Percentiles rank a stretch among this genome's conserved stretches.
These are phyloP conservation scores for Palythoa grandiflora DNA, from an alignment of 92 coral and sea anemone genomes.

Conservation along the genomic window DNA sequence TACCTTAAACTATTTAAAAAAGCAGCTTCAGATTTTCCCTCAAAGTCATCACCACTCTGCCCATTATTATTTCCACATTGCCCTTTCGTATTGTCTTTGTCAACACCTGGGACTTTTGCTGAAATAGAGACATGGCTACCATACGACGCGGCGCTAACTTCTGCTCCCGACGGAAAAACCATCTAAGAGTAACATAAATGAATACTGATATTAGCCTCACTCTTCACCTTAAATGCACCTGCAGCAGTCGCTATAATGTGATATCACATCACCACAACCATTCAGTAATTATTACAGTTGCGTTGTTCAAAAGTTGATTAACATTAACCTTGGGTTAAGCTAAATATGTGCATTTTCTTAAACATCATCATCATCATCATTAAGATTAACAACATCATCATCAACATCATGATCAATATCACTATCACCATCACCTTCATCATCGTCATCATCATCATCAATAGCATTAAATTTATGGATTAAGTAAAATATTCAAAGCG, in stretches of 20 bases:
- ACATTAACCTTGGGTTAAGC: background rate
- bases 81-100: conserved; percentile 8
- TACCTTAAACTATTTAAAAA: background rate
- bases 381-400: too few relatives aligned
- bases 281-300: too few relatives aligned
- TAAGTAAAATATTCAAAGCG: too few relatives aligned
- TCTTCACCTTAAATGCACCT: background rate
- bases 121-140: background rate
- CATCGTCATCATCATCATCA: too few relatives aligned
- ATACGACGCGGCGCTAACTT: background rate
- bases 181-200: background rate
- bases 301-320: background rate
- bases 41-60: background rate
- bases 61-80: conserved; percentile 37
- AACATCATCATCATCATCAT: too few relatives aligned
- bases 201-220: too few relatives aligned
- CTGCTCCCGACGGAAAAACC: conserved; percentile 14
- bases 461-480: too few relatives aligned
- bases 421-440: too few relatives aligned
- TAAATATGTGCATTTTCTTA: too few relatives aligned
- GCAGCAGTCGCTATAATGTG: too few relatives aligned
- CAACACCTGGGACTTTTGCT: conserved; percentile 2
- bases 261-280: too few relatives aligned
- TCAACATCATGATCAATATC: too few relatives aligned
- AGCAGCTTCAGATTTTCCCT: background rate